These are phyloP conservation scores for Phoxinus phoxinus DNA, from an alignment of 2,113 vertebrate species.

Conservation along the genomic window DNA sequence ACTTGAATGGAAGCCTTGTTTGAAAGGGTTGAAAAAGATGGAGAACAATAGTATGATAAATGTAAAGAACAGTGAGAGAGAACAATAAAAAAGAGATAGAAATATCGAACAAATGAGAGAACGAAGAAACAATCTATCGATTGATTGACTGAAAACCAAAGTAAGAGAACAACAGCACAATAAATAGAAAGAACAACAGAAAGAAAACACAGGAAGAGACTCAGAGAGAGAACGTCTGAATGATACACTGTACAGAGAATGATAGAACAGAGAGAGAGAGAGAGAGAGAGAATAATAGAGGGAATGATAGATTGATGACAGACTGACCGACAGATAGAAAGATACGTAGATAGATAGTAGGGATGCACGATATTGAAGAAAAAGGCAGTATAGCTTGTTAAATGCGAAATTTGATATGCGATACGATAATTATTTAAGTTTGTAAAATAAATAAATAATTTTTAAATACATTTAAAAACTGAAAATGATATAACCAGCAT, in stretches of 20 bases:
- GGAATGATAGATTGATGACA: not conserved
- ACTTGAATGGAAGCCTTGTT: not conserved
- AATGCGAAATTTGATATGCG: too few species aligned
- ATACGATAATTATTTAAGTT: too few species aligned
- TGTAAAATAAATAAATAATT: too few species aligned
- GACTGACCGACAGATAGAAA: not conserved
- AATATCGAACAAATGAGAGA: too few species aligned
- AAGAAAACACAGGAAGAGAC: not conserved
- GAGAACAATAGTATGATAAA: not conserved
- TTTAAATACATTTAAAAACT: too few species aligned
- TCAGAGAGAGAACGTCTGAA: not conserved
- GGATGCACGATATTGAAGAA: too few species aligned
- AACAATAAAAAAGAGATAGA: not conserved
- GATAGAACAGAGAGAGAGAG: not conserved
- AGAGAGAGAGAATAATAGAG: not conserved
- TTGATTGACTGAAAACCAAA: too few species aligned
- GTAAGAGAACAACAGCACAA: not conserved
- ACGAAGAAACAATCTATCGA: too few species aligned
- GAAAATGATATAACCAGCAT: too few species aligned
- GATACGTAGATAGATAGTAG: not conserved
- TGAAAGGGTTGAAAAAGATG: not conserved
- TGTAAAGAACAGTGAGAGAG: not conserved
- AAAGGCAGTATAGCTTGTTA: too few species aligned
- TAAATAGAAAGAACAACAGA: not conserved
- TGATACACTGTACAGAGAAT: not conserved